phyloP scores from a whole-genome alignment of 2,888 invertebrate species.

The Hydriomena furcata region DNA sequence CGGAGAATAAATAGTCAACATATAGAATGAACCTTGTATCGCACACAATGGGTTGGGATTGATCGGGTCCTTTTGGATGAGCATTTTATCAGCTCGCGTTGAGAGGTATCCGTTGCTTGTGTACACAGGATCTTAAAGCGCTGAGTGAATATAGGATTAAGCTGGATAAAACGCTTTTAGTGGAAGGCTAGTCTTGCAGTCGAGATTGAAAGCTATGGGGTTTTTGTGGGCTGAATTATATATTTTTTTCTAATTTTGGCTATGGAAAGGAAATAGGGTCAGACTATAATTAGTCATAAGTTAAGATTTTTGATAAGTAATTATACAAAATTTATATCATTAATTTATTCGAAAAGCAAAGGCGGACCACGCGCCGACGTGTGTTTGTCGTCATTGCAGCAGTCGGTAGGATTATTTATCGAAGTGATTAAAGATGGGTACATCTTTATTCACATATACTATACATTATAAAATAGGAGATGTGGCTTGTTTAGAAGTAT shows the following conservation, averaged over 20 bases:
- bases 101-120: slow-evolving; percentile 47
- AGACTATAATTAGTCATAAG: too few species aligned
- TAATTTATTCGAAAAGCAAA: too few species aligned
- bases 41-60: slow-evolving; percentile 54
- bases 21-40: slow-evolving; percentile 47
- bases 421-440: too few species aligned
- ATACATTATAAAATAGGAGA: too few species aligned
- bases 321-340: too few species aligned
- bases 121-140: slow-evolving; percentile 43
- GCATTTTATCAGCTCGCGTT: slow-evolving; percentile 57
- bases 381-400: too few species aligned
- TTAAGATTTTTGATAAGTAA: too few species aligned
- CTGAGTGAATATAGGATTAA: slow-evolving; percentile 51
- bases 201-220: slow-evolving; percentile 9
- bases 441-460: too few species aligned
- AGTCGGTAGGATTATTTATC: too few species aligned
- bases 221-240: slow-evolving; percentile 1
- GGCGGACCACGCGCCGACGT: too few species aligned
- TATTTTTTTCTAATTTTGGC: background rate
- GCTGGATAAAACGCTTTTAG: slow-evolving; percentile 44
- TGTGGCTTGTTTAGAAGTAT: too few species aligned
- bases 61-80: slow-evolving; percentile 52
- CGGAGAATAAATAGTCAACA: slow-evolving; percentile 22
- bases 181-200: slow-evolving; percentile 25
- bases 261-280: too few species aligned